These are phyloP conservation scores for Alviniconcha marisindica DNA, from an alignment of 1,140 invertebrate species.

Conservation along the genomic window DNA sequence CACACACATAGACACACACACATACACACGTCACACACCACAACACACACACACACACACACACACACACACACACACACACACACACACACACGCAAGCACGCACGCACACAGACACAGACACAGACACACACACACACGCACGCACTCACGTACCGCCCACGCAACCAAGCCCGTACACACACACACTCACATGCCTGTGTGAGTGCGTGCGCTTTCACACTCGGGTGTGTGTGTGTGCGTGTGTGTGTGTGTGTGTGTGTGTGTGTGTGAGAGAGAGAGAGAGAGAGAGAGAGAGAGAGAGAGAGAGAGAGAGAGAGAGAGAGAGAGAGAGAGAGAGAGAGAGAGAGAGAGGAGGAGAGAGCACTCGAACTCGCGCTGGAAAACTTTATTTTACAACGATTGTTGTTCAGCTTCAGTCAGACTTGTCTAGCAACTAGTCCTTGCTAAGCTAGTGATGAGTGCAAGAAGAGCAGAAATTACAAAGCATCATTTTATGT, in stretches of 20 bases:
- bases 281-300: background rate
- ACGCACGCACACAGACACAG: no score
- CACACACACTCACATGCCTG: no score
- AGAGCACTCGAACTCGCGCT: no score
- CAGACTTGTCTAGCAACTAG: background rate
- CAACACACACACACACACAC: no score
- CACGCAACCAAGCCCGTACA: no score
- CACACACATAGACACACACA: no score
- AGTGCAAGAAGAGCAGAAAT: background rate
- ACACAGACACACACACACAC: no score
- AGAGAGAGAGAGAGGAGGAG: background rate
- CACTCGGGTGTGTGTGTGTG: background rate
- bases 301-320: background rate
- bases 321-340: background rate
- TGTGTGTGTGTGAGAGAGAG: background rate
- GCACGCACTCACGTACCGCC: no score
- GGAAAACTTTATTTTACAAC: no score
- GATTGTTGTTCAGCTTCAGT: background rate
- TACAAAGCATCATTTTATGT: background rate
- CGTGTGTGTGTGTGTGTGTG: conserved; percentile 9
- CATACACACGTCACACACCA: no score
- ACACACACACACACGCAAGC: no score
- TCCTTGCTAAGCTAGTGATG: background rate
- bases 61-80: no score
- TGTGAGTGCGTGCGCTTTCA: background rate